Conservation (phyloP, 2,888 invertebrate genomes). For the Microplitis deprimator region DNA sequence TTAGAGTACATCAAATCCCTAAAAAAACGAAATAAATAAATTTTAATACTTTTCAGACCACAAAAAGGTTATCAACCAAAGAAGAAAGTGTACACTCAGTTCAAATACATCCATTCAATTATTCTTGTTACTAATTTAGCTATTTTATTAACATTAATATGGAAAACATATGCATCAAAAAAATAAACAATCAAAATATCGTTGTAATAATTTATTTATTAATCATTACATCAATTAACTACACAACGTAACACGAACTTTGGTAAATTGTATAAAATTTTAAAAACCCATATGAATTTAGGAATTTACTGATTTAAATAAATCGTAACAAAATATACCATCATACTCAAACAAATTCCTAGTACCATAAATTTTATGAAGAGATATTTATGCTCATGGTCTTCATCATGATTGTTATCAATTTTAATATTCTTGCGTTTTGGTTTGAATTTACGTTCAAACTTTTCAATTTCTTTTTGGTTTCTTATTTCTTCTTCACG, state of each 20-base stretch:
- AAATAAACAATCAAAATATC: neutral
- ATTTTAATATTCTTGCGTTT: constrained; percentile 60
- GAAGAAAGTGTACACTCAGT: neutral
- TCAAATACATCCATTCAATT: neutral
- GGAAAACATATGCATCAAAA: neutral
- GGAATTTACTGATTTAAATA: constrained; percentile 12
- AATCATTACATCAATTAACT: neutral
- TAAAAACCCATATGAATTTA: neutral
- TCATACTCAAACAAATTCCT: constrained; percentile 16
- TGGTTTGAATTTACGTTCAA: constrained; percentile 79
- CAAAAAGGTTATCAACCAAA: neutral
- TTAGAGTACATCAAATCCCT: too few relatives aligned
- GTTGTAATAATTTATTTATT: neutral
- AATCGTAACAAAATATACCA: constrained; percentile 28
- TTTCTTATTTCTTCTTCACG: constrained; percentile 80
- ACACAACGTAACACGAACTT: neutral
- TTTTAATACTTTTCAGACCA: neutral
- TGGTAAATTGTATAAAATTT: neutral
- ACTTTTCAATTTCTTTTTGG: constrained; percentile 81
- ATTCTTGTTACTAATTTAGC: neutral
- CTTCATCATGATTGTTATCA: constrained; percentile 28
- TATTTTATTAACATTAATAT: neutral
- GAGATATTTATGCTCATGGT: constrained; percentile 1
- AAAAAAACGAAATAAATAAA: neutral
- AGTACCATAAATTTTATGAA: constrained; percentile 16